Conservation (phyloP, 2,797 vertebrate species). For the Takifugu ocellatus region DNA sequence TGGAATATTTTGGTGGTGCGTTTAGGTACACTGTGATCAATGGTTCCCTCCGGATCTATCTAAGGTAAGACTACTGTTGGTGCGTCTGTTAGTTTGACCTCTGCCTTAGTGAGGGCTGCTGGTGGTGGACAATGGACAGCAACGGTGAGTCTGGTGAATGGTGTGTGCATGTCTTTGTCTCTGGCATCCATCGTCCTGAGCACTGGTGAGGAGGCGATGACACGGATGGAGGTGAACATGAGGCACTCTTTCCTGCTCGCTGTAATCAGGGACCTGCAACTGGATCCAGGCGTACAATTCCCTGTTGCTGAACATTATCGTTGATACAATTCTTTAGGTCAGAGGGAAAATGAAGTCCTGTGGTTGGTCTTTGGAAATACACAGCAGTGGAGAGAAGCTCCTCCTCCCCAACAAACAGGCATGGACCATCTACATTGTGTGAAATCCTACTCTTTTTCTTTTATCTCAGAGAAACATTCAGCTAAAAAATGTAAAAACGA, state of each 20-base stretch:
- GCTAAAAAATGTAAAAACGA: slow-evolving; percentile 10
- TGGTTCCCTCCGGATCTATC: background rate
- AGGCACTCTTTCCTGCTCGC: slow-evolving; percentile 75
- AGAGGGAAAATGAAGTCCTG: slow-evolving; percentile 28
- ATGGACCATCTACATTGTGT: slow-evolving; percentile 6
- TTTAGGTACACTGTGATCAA: background rate
- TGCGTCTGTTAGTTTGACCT: slow-evolving; percentile 27
- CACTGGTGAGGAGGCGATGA: slow-evolving; percentile 75
- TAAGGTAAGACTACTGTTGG: slow-evolving; percentile 1
- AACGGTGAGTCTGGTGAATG: slow-evolving; percentile 77
- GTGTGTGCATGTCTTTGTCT: slow-evolving; percentile 38
- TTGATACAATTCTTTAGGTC: slow-evolving; percentile 39
- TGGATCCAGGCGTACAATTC: slow-evolving; percentile 20
- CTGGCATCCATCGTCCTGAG: slow-evolving; percentile 65
- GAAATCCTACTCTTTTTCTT: slow-evolving; percentile 13
- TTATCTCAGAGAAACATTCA: slow-evolving; percentile 29
- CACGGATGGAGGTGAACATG: slow-evolving; percentile 68
- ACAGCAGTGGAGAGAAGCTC: background rate
- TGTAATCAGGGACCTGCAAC: slow-evolving; percentile 56
- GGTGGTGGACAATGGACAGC: slow-evolving; percentile 79
- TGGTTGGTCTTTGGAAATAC: slow-evolving; percentile 27
- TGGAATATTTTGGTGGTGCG: too few relatives aligned
- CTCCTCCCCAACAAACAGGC: slow-evolving; percentile 12
- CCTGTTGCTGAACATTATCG: slow-evolving; percentile 14
- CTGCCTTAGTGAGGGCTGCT: slow-evolving; percentile 74